Percentiles rank a stretch among this genome's conserved stretches.
phyloP scores from a whole-genome alignment of 2,888 invertebrate genomes.

The Lacanobia oleracea region DNA sequence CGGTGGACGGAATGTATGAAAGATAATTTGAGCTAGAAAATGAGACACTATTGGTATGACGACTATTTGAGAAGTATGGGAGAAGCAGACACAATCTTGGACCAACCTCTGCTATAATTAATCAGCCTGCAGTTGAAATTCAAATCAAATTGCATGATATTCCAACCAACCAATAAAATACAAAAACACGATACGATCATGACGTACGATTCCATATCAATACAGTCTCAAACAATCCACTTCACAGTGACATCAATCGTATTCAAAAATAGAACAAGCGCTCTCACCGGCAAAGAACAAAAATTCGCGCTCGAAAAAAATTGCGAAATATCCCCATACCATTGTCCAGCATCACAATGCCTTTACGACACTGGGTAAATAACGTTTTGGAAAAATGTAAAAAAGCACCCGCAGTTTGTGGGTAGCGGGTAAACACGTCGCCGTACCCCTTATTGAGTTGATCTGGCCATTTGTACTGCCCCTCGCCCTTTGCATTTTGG shows the following conservation, averaged over 20 bases:
- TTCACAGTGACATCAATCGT: conserved; percentile 65
- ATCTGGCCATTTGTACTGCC: conserved; percentile 89
- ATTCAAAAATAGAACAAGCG: conserved; percentile 76
- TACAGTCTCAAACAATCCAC: conserved; percentile 35
- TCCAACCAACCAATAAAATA: background rate
- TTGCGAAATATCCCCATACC: conserved; percentile 78
- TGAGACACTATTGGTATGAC: background rate
- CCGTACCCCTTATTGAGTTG: conserved; percentile 88
- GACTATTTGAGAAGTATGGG: background rate
- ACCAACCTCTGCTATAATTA: background rate
- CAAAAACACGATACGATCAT: background rate
- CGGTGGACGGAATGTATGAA: background rate
- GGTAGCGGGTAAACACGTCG: conserved; percentile 89
- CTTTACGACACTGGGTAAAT: conserved; percentile 89
- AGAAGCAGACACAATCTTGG: background rate
- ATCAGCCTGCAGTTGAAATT: background rate
- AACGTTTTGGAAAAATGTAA: conserved; percentile 88
- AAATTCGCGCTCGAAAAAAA: conserved; percentile 75
- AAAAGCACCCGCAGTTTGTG: conserved; percentile 86
- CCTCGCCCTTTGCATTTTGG: conserved; percentile 84
- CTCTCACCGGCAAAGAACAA: conserved; percentile 63
- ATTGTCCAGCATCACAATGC: conserved; percentile 88
- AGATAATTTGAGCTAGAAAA: background rate
- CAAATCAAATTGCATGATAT: background rate
- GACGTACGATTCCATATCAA: conserved; percentile 24